A percentile compares a stretch with the other conserved stretches of the same genome.
These are phyloP conservation scores for Conus ventricosus DNA, from an alignment of 1,140 invertebrate genomes.

Conservation along the genomic window DNA sequence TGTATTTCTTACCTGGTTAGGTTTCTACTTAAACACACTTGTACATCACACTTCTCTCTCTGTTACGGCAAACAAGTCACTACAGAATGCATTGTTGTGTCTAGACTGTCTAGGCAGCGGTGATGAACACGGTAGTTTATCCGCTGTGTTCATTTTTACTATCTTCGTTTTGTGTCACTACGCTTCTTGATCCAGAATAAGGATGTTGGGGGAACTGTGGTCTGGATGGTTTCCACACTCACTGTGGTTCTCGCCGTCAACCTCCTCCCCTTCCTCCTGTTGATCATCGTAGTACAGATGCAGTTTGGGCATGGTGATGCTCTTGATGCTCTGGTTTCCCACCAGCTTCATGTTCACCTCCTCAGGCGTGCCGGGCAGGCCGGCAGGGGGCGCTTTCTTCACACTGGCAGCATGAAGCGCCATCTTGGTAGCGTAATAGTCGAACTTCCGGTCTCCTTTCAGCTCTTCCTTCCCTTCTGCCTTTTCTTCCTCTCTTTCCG, in stretches of 20 bases:
- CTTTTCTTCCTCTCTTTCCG: background rate
- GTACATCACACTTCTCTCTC: too few species aligned
- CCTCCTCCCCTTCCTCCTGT: background rate
- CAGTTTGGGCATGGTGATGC: constrained; percentile 48
- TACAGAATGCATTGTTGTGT: too few species aligned
- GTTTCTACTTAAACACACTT: too few species aligned
- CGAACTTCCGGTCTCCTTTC: constrained; percentile 35
- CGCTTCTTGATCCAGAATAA: background rate
- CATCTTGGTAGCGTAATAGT: constrained; percentile 52
- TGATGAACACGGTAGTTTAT: background rate
- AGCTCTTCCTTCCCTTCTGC: constrained; percentile 11
- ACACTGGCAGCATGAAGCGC: constrained; percentile 30
- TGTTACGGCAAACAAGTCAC: too few species aligned
- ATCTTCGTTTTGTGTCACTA: background rate
- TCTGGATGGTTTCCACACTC: background rate
- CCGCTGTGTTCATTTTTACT: background rate
- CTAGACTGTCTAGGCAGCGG: too few species aligned
- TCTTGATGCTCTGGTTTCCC: constrained; percentile 47
- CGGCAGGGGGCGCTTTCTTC: background rate
- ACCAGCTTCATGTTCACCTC: constrained; percentile 46
- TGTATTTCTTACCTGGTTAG: too few species aligned
- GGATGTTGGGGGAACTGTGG: background rate
- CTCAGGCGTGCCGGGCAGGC: constrained; percentile 50
- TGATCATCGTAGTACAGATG: constrained; percentile 33
- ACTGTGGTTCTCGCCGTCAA: background rate